Base-by-base conservation (phyloP, 2,797 vertebrate genomes). In the Rachycentron canadum region DNA sequence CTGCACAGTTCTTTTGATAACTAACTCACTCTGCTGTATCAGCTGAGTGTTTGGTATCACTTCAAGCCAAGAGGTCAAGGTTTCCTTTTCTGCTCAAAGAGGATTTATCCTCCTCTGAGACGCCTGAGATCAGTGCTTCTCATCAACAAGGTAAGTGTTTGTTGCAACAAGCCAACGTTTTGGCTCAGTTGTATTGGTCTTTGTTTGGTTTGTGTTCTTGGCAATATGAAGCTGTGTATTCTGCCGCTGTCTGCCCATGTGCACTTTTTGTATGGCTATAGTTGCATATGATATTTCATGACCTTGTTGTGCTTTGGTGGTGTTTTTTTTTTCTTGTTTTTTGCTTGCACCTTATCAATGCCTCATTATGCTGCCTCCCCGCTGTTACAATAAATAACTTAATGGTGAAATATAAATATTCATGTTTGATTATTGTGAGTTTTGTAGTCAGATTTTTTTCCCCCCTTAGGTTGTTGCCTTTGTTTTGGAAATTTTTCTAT, bases 341-440 rank as follows among this genome's bases (percentile, higher is more conserved):
- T 50, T 50, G 5, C 8, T 70, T 41, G 25, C 43, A 28, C 11
- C 69, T 55, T 49, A 59, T 62, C 41, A n/a, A 55, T 30, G 19
- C 65, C 16, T 72, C 7, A 38, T 73, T 72, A 38, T 17, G 16
- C 40, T n/a, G 34, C 8, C 14, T 32, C 30, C 13, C 53, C 26
- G 12, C 59, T 77, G 56, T 57, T 77, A 21, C 43, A 47, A 17
- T 47, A 40, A 73, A 83, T 58, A 84, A 58, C 47, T 56, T 72
- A 34, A 70, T 61, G 17, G 26, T 65, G 34, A 71, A 23, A 47
- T 45, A 61, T 64, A 53, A 63, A 85, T 74, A 65, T 81, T 72
- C 25, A 75, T 65, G 38, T 41, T 23, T 36, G 16, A 45, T 26
- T 58, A 23, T 50, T 79, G 34, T 70, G 76, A 43, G n/a, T 26